These are phyloP conservation scores for Eulemur rubriventer DNA, from an alignment of 2,797 vertebrate genomes.

Conservation along the genomic window DNA sequence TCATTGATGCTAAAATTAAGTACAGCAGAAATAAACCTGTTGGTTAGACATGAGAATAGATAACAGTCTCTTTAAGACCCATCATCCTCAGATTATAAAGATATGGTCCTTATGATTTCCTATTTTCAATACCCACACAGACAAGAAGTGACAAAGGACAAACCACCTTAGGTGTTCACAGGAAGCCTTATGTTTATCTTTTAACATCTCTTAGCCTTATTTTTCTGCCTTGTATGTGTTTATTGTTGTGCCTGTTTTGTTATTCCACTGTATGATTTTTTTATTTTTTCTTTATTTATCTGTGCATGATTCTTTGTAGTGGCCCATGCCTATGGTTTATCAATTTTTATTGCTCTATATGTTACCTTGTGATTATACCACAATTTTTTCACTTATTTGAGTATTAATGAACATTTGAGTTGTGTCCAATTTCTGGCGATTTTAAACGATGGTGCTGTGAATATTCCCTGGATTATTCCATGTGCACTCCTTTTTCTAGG, in stretches of 20 bases:
- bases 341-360: neutral
- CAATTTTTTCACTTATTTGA: neutral
- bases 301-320: neutral
- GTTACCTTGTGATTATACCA: neutral
- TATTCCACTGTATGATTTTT: neutral
- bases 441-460: neutral
- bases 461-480: neutral
- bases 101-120: neutral
- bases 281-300: neutral
- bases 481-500: accelerated
- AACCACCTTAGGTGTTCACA: neutral
- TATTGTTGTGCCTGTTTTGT: neutral
- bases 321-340: neutral
- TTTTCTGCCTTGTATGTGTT: neutral
- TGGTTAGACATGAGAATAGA: conserved; percentile 3
- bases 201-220: neutral
- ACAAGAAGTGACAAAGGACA: neutral
- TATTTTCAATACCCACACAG: neutral
- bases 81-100: neutral
- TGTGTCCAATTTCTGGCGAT: neutral
- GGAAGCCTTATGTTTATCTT: neutral
- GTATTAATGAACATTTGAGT: neutral
- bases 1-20: neutral
- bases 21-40: neutral
- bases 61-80: neutral